Evolutionary conservation across 1,140 invertebrate genomes (phyloP).

Genomic region (Bacillus rossius): DNA sequence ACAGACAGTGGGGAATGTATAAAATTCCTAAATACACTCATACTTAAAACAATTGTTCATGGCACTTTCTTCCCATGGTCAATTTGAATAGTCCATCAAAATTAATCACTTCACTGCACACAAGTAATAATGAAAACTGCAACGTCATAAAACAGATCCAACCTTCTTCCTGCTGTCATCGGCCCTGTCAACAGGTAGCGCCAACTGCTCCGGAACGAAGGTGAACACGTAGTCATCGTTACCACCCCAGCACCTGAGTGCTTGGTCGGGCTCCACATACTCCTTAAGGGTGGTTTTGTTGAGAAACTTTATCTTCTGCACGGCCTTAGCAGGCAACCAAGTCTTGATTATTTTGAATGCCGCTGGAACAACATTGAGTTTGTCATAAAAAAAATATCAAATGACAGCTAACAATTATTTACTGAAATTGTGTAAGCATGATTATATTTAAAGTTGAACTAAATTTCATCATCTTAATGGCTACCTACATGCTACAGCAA

Average conservation of each 20-base stretch:
- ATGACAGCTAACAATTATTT: background rate
- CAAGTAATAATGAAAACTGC: no score
- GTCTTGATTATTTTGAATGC: slow-evolving; percentile 90
- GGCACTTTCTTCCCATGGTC: no score
- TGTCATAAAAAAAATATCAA: slow-evolving; percentile 11
- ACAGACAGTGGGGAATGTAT: no score
- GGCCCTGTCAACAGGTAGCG: slow-evolving; percentile 17
- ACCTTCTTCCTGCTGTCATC: slow-evolving; percentile 48
- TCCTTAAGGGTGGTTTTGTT: slow-evolving; percentile 70
- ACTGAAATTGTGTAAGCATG: background rate
- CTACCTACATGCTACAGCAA: no score
- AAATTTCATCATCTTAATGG: no score
- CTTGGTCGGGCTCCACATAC: slow-evolving; percentile 68
- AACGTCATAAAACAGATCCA: slow-evolving; percentile 13
- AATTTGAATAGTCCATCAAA: no score
- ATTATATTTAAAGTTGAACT: background rate
- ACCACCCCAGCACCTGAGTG: slow-evolving; percentile 78
- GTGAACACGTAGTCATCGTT: slow-evolving; percentile 66
- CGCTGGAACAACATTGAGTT: slow-evolving; percentile 51
- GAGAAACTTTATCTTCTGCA: slow-evolving; percentile 86
- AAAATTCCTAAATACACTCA: no score
- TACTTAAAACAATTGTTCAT: no score
- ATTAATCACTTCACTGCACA: no score
- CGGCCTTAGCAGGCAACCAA: slow-evolving; percentile 80
- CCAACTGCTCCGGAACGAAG: slow-evolving; percentile 57